Base-by-base conservation (phyloP, 2,888 invertebrate species). In the Nipponacmea schrenckii region DNA sequence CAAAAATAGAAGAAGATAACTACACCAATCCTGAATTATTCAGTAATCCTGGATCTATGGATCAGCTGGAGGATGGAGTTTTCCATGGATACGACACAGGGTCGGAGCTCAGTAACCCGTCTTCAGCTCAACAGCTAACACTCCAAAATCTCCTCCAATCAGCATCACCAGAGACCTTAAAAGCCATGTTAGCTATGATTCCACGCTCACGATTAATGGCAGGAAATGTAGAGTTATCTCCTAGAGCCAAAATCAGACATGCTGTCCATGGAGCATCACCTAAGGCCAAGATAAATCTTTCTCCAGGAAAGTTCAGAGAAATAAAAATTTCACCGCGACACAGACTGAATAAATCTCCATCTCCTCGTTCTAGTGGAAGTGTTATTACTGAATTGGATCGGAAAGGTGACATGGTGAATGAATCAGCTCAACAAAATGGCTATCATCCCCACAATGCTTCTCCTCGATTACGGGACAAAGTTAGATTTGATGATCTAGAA, bases 11-110 rank as follows among this genome's bases (percentile, higher is more conserved):
- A 39, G 83, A 83, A 69, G 84, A 84, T 71, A 79, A 78, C 14
- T 80, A 81, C 71, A 84, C 83, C 27, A 83, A 82, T 63, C 83
- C 85, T 0, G 84, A 84, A 26, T 74, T 85, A 62, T 84, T 84
- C 72, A 85, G 85, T 73, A 83, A 85, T 71, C 81, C 82, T 8
- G 83, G 81, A 62, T 83, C 83, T 12, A 77, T 76, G 20, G 75
- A 78, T 15, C 81, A 83, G 10, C 78, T 79, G 64, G 80, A 81
- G 69, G 79, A 72, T 45, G 27, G 64, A 26, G n/a, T 27, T 56
- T 50, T 14, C 17, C 24, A 71, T 80, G 8, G 79, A 79, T 15
- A 56, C 24, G 83, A 83, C 73, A 79, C 80, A 14, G 82, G 79
- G 15, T 82, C 82, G 0, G 80, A 82, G 70, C 76, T 80, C 27